Evolutionary conservation across 2,797 vertebrate genomes (phyloP).

Genomic region (Steatocranus sp.): DNA sequence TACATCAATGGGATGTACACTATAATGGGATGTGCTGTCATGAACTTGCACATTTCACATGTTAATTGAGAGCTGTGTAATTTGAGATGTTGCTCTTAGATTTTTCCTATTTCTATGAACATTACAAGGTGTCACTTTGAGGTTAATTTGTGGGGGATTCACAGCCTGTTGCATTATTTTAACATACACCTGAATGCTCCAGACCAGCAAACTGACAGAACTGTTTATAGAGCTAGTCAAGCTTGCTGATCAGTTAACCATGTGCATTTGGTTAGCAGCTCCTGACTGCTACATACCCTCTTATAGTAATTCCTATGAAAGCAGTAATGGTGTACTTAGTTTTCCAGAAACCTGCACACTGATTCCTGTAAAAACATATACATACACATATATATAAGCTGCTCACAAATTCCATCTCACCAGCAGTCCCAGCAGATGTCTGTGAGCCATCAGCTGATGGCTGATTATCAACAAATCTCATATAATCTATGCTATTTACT

Average conservation of each 20-base stretch:
- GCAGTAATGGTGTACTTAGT: background rate
- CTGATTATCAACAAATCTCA: background rate
- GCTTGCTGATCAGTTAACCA: background rate
- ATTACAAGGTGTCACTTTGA: background rate
- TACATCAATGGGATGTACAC: background rate
- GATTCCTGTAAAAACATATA: background rate
- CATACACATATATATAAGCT: background rate
- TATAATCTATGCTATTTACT: background rate
- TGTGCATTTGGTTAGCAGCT: background rate
- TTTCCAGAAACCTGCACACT: background rate
- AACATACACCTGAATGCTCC: background rate
- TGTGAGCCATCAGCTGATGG: background rate
- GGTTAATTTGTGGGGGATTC: background rate
- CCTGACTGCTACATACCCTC: background rate
- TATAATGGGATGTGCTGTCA: background rate
- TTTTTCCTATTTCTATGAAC: background rate
- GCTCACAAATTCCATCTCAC: background rate
- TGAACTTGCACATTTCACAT: background rate
- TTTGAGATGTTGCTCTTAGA: background rate
- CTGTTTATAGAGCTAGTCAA: background rate
- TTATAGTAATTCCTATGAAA: background rate
- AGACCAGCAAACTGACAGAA: background rate
- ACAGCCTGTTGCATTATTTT: background rate
- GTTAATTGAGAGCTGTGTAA: background rate
- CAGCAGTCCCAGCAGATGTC: background rate